Conservation (phyloP, 2,113 vertebrate species). For the Ictalurus punctatus region DNA sequence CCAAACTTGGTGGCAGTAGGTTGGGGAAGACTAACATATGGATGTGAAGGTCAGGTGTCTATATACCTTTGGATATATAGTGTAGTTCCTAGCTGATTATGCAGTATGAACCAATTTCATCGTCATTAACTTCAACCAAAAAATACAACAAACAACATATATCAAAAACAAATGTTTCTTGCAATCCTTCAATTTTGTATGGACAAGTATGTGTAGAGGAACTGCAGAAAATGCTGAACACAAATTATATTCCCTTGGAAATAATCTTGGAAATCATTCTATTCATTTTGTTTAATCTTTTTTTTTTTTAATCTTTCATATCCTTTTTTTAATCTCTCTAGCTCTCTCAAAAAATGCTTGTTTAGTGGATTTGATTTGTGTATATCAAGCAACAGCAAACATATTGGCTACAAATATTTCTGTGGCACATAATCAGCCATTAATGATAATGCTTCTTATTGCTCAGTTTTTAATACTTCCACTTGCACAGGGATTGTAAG, state of each 20-base stretch:
- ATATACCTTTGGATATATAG: neutral
- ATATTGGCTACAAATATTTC: conserved; percentile 12
- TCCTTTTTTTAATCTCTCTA: neutral
- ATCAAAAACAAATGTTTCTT: neutral
- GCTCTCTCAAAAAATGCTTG: neutral
- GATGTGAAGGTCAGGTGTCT: neutral
- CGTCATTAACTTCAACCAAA: neutral
- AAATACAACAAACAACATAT: neutral
- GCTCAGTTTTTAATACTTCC: conserved; percentile 40
- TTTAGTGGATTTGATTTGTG: neutral
- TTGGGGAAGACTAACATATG: neutral
- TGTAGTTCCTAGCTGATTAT: neutral
- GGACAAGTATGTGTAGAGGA: neutral
- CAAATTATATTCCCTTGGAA: neutral
- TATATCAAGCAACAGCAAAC: conserved; percentile 5
- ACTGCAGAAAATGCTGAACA: neutral
- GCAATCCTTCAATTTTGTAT: neutral
- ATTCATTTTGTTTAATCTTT: neutral
- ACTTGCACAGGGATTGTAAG: conserved; percentile 26
- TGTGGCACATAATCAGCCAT: conserved; percentile 14
- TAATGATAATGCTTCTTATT: conserved; percentile 17
- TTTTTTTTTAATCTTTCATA: neutral
- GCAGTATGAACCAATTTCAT: neutral
- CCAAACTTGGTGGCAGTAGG: neutral
- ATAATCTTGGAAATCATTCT: neutral